These are phyloP conservation scores for Hylaeus anthracinus DNA, from an alignment of 1,140 invertebrate genomes.

Conservation along the genomic window DNA sequence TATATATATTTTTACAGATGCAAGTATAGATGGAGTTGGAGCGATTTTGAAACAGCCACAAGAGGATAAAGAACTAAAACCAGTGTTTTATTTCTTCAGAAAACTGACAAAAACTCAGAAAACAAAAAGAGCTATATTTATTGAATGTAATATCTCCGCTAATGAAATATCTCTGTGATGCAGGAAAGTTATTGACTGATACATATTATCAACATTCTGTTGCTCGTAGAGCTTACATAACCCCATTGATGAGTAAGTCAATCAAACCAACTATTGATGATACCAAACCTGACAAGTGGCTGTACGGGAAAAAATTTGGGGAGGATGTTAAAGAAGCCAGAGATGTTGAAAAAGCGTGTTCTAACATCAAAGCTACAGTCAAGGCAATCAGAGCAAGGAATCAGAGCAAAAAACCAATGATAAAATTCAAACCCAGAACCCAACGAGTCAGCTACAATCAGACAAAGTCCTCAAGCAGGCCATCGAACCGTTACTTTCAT, in stretches of 20 bases:
- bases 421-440: background rate
- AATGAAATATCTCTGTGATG: constrained; percentile 2
- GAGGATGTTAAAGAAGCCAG: constrained; percentile 17
- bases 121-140: constrained; percentile 23
- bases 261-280: constrained; percentile 12
- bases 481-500: too few relatives aligned
- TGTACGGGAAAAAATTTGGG: constrained; percentile 10
- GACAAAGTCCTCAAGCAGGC: too few relatives aligned
- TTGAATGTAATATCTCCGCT: constrained; percentile 17
- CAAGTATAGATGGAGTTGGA: constrained; percentile 8
- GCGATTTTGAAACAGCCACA: constrained; percentile 34
- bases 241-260: background rate
- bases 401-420: background rate
- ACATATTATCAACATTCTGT: constrained; percentile 16
- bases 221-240: constrained; percentile 24
- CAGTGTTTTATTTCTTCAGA: constrained; percentile 11
- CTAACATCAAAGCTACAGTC: background rate
- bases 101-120: constrained; percentile 23
- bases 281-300: constrained; percentile 5
- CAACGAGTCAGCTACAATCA: too few relatives aligned
- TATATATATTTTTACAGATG: constrained; percentile 29
- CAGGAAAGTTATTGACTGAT: constrained; percentile 17
- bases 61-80: background rate
- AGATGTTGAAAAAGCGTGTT: constrained; percentile 6
- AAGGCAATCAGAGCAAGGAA: background rate